Evolutionary conservation across 92 coral and sea anemone species (phyloP).

Genomic region (Chrysogorgia sp.): DNA sequence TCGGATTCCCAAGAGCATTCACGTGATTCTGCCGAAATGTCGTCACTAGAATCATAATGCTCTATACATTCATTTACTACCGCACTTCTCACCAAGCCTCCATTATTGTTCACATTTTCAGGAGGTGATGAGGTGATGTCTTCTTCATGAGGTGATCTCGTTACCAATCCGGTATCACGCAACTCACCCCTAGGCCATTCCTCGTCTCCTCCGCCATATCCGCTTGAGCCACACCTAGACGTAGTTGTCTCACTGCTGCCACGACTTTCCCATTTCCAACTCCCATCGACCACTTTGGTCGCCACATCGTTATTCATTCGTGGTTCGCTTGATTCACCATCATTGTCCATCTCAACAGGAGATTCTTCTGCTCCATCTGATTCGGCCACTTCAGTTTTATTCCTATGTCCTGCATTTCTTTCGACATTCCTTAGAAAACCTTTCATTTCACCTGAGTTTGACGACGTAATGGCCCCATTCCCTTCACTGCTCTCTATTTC

Average conservation of each 20-base stretch:
- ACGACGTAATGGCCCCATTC: no score
- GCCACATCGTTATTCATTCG: constrained; percentile 10
- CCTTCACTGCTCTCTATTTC: no score
- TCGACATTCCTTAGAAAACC: no score
- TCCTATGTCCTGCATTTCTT: no score
- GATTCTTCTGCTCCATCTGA: neutral
- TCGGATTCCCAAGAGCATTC: neutral
- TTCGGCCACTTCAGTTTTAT: neutral
- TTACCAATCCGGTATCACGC: neutral
- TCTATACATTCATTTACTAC: no score
- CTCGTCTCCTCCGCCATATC: neutral
- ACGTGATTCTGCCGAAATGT: neutral
- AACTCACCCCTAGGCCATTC: neutral
- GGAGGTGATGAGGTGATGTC: neutral
- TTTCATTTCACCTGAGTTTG: no score
- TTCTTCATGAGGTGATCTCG: neutral
- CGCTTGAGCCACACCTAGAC: constrained; percentile 3
- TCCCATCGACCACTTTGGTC: constrained; percentile 2
- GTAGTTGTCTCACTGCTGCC: neutral
- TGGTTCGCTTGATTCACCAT: neutral
- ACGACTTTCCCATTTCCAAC: neutral
- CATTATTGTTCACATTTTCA: no score
- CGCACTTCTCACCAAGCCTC: neutral
- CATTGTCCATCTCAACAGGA: neutral
- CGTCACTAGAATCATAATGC: neutral